These are phyloP conservation scores for Notodonta dromedarius DNA, from an alignment of 2,888 invertebrate genomes.

Conservation along the genomic window DNA sequence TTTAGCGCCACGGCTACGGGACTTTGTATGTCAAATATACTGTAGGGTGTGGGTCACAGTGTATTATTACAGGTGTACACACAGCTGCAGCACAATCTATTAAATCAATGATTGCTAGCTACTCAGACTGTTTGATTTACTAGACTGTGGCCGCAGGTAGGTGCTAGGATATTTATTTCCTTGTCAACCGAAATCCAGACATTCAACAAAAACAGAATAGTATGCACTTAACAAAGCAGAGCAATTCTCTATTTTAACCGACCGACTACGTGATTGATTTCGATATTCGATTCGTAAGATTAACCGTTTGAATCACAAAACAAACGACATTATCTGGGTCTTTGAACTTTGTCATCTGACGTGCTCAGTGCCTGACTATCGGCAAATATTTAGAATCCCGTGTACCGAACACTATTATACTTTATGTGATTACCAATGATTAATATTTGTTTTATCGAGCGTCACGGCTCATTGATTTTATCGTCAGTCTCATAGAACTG, in stretches of 20 bases:
- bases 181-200: not conserved
- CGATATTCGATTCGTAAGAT: slow-evolving; percentile 32
- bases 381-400: slow-evolving; percentile 7
- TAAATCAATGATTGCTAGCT: too few relatives aligned
- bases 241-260: slow-evolving; percentile 32
- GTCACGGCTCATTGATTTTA: not conserved
- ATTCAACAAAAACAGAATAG: not conserved
- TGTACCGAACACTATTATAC: slow-evolving; percentile 2
- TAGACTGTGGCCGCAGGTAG: not conserved
- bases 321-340: slow-evolving; percentile 35
- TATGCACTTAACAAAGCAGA: slow-evolving; percentile 14
- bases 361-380: slow-evolving; percentile 21
- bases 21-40: too few relatives aligned
- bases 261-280: slow-evolving; percentile 52
- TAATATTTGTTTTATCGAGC: not conserved
- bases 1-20: too few relatives aligned
- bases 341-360: slow-evolving; percentile 40
- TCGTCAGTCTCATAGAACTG: not conserved
- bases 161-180: not conserved
- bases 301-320: slow-evolving; percentile 38
- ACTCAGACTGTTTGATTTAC: too few relatives aligned
- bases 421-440: not conserved
- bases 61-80: too few relatives aligned
- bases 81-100: too few relatives aligned
- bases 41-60: too few relatives aligned